Evolutionary conservation across 2,888 invertebrate species (phyloP).

Genomic region (Polyommatus iphigenia): DNA sequence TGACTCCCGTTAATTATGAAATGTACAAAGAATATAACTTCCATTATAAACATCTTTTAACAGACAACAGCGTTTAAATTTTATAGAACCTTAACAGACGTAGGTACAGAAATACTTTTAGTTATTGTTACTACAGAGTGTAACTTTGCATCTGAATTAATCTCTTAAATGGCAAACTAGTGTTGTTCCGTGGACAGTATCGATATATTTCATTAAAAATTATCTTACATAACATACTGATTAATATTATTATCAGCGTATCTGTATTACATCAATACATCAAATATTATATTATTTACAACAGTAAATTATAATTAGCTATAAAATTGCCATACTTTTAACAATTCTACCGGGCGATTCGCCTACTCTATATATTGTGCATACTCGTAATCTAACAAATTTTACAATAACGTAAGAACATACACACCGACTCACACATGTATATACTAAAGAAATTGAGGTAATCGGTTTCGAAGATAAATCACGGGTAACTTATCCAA

Average conservation of each 20-base stretch:
- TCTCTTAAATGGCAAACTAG: conserved; percentile 23
- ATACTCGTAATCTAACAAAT: conserved; percentile 63
- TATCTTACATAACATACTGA: conserved; percentile 51
- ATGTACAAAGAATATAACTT: conserved; percentile 55
- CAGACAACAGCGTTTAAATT: conserved; percentile 32
- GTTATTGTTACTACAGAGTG: neutral
- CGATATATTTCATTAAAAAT: conserved; percentile 23
- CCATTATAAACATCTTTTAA: conserved; percentile 29
- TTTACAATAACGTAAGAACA: conserved; percentile 63
- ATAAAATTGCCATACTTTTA: conserved; percentile 55
- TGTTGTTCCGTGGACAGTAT: conserved; percentile 13
- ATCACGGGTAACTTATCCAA: conserved; percentile 76
- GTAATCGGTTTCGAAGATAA: conserved; percentile 77
- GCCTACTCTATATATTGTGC: conserved; percentile 54
- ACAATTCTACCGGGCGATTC: conserved; percentile 50
- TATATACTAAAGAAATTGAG: conserved; percentile 77
- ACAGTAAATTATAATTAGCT: conserved; percentile 54
- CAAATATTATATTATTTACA: conserved; percentile 63
- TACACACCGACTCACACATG: conserved; percentile 61
- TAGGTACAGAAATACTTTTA: conserved; percentile 1
- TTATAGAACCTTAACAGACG: conserved; percentile 31
- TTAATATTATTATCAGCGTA: conserved; percentile 46
- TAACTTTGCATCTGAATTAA: conserved; percentile 3
- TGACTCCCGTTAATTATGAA: conserved; percentile 69
- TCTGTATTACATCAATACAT: conserved; percentile 31